phyloP scores from a whole-genome alignment of 1,140 invertebrate species.

The Chlorops oryzae region DNA sequence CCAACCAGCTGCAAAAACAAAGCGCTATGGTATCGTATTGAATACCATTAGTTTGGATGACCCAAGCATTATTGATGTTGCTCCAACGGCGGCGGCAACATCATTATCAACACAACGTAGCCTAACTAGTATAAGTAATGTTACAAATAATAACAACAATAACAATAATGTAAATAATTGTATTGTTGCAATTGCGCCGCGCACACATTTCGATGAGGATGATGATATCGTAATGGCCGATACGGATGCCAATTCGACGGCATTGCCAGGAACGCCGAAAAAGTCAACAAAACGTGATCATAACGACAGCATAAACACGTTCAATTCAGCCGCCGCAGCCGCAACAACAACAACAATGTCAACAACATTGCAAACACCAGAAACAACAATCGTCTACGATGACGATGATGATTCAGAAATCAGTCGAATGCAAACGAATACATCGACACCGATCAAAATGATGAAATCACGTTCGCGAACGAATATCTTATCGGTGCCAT shows the following conservation, averaged over 20 bases:
- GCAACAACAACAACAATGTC: slow-evolving; percentile 3
- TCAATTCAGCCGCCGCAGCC: too few species aligned
- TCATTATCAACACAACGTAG: not conserved
- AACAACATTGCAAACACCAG: slow-evolving; percentile 1
- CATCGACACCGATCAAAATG: slow-evolving; percentile 46
- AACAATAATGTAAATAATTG: too few species aligned
- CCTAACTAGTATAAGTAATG: too few species aligned
- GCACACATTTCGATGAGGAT: slow-evolving; percentile 39
- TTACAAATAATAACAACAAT: too few species aligned
- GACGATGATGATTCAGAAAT: slow-evolving; percentile 47
- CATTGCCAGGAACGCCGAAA: not conserved
- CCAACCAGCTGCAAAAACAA: slow-evolving; percentile 25
- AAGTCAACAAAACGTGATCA: not conserved
- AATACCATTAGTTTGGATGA: slow-evolving; percentile 37
- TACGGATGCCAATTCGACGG: not conserved
- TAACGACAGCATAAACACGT: not conserved
- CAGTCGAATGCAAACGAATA: slow-evolving; percentile 46
- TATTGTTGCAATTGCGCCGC: slow-evolving; percentile 23
- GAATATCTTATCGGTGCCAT: slow-evolving; percentile 42
- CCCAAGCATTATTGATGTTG: slow-evolving; percentile 9
- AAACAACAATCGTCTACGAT: slow-evolving; percentile 13
- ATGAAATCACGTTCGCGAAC: slow-evolving; percentile 47
- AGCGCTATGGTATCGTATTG: slow-evolving; percentile 44
- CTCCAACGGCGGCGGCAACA: not conserved
- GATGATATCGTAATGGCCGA: slow-evolving; percentile 35